Conservation (phyloP, 2,888 invertebrate genomes). For the Xestia ashworthii region DNA sequence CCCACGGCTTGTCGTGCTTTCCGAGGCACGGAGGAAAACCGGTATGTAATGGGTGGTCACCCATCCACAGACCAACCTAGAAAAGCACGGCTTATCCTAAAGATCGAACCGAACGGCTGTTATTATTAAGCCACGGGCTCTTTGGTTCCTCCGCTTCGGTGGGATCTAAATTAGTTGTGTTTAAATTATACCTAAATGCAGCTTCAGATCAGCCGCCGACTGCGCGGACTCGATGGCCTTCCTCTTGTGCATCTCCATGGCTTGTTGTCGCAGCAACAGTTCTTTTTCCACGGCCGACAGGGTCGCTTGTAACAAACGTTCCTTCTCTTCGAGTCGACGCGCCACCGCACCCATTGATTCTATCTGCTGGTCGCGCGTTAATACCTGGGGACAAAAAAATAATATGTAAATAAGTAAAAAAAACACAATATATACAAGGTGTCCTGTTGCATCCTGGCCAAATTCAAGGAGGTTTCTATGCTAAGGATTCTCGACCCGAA, state of each 20-base stretch:
- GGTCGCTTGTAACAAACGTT: conserved; percentile 97
- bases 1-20: too few species aligned
- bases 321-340: conserved; percentile 98
- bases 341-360: conserved; percentile 98
- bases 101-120: too few species aligned
- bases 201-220: conserved; percentile 98
- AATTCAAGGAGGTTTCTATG: too few species aligned
- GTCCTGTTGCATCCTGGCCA: too few species aligned
- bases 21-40: too few species aligned
- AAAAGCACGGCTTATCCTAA: too few species aligned
- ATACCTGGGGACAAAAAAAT: conserved; percentile 86
- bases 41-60: too few species aligned
- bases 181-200: conserved; percentile 94
- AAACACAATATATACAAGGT: too few species aligned
- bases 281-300: conserved; percentile 98
- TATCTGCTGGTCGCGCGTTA: conserved; percentile 96
- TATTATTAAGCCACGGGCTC: too few species aligned
- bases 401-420: background rate
- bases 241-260: conserved; percentile 99
- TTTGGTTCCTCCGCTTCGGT: background rate
- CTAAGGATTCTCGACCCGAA: too few species aligned
- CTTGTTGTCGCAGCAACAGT: conserved; percentile 97
- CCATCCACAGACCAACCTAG: too few species aligned
- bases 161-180: background rate
- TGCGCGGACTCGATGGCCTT: conserved; percentile 99